phyloP scores from a whole-genome alignment of 64 coral and sea anemone genomes.

The Stylophora pistillata region DNA sequence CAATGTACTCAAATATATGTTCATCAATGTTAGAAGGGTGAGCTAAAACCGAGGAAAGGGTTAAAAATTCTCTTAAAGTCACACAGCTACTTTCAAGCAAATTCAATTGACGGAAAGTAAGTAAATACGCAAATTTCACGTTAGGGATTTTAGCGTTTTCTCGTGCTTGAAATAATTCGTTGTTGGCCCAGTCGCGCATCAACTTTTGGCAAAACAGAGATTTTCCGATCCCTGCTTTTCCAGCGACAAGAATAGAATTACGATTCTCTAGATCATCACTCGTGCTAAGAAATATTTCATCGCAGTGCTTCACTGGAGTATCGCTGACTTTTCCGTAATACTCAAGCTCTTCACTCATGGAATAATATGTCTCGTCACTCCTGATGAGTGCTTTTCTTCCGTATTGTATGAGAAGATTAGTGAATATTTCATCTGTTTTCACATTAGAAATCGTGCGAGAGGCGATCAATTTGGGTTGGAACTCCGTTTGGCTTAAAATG shows the following conservation, averaged over 20 bases:
- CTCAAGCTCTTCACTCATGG: no score
- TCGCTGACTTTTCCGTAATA: conserved; percentile 8
- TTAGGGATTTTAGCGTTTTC: not conserved
- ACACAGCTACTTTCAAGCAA: no score
- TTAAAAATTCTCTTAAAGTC: no score
- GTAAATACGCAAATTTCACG: no score
- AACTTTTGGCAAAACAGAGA: conserved; percentile 41
- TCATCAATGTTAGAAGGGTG: no score
- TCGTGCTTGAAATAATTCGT: conserved; percentile 7
- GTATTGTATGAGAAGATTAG: conserved; percentile 32
- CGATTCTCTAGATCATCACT: not conserved
- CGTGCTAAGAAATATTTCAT: not conserved
- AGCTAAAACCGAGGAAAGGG: no score
- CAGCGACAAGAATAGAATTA: conserved; percentile 40
- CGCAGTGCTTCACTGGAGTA: not conserved
- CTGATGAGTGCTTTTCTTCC: no score
- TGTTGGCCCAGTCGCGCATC: no score
- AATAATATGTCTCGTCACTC: no score
- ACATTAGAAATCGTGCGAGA: not conserved
- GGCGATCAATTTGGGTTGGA: conserved; percentile 15
- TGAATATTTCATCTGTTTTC: conserved; percentile 55
- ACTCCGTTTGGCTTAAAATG: conserved; percentile 24
- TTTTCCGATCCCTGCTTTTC: conserved; percentile 61
- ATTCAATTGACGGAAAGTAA: no score
- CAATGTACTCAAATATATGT: no score